Conservation (phyloP, 2,888 invertebrate species). For the Epinotia nisella region DNA sequence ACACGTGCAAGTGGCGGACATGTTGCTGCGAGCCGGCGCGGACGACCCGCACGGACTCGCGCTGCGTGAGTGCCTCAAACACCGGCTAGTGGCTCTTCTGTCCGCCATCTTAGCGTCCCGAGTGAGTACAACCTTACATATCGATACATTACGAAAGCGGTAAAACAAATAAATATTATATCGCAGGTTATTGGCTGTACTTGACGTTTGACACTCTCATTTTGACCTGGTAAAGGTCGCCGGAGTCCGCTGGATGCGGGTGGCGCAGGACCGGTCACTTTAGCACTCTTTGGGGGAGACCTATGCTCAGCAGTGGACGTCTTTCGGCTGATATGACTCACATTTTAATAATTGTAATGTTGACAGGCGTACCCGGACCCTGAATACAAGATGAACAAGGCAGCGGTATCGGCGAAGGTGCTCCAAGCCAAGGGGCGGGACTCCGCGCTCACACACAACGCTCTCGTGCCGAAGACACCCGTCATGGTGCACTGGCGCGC, state of each 20-base stretch:
- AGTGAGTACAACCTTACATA: conserved; percentile 59
- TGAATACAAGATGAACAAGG: conserved; percentile 96
- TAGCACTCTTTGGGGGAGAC: no score
- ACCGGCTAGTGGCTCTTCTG: conserved; percentile 87
- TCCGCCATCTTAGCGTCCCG: conserved; percentile 94
- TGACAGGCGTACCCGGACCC: conserved; percentile 93
- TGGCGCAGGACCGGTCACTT: no score
- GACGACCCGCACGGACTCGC: conserved; percentile 94
- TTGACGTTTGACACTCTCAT: no score
- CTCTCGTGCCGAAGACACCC: conserved; percentile 92
- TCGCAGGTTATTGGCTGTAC: no score
- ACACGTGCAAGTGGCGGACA: conserved; percentile 89
- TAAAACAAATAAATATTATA: no score
- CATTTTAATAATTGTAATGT: not conserved
- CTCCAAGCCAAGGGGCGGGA: conserved; percentile 80
- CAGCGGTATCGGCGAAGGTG: conserved; percentile 89
- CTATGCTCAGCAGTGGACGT: no score
- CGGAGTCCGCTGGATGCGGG: no score
- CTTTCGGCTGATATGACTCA: no score
- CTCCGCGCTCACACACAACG: conserved; percentile 88
- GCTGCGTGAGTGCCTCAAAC: conserved; percentile 89
- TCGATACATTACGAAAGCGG: no score
- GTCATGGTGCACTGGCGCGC: conserved; percentile 97
- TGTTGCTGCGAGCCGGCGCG: conserved; percentile 92
- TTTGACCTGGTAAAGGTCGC: no score